Evolutionary conservation across 2,888 invertebrate species (phyloP), one percentile per base, ranked within the genome.

Genomic region (Dysmachus trigonus): DNA sequence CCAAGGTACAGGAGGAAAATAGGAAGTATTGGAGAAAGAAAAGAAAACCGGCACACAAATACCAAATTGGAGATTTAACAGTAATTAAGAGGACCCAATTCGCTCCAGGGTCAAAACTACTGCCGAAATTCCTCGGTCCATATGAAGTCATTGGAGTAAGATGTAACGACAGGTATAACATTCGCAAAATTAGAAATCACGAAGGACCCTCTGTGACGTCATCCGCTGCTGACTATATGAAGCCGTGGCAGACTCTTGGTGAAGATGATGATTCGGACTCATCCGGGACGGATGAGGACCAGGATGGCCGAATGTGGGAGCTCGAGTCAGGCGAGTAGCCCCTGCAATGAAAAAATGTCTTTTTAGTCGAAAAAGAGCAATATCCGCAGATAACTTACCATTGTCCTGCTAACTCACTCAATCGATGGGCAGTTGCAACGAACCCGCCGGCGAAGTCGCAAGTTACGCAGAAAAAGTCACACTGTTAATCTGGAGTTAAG

Each of bases 31-130:
- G 3, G 8, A 22, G 81, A 51, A n/a, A n/a, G n/a, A 51, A 74
- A 71, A 47, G 30, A 62, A 47, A 31, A 53, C n/a, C 1, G 10
- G 5, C 30, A 38, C 53, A n/a, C n/a, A n/a, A n/a, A n/a, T n/a
- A n/a, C 35, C 30, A 71, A 13, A n/a, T 77, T 10, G 62, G 18
- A 3, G 85, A 85, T 85, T 13, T 85, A 13, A 84, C 86, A 13
- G 85, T 82, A 31, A 79, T 85, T 53, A 15, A 81, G 33, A 35
- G 31, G 2, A 86, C 76, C 1, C 86, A 87, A 38, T 87, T 86
- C 41, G 86, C 76, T 87, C 88, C 38, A 30, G 85, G 87, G 22
- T 13, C 86, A 22, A 88, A 88, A 51, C 87, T n/a, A n/a, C n/a
- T n/a, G n/a, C n/a, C n/a, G n/a, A n/a, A n/a, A n/a, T n/a, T n/a